Base-by-base conservation (phyloP, 2,888 invertebrate species). In the Heliconius erato region DNA sequence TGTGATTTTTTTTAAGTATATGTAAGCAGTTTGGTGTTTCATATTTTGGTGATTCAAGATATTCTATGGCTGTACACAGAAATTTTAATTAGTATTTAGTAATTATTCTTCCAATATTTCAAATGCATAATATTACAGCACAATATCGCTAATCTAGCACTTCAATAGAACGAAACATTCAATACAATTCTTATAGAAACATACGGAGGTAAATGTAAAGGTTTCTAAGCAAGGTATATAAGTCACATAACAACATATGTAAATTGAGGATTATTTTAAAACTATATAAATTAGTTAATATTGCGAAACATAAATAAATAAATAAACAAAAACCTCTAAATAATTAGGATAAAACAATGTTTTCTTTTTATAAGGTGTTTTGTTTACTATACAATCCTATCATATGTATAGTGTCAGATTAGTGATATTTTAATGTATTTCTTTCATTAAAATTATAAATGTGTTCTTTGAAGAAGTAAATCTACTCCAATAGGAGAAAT, bases 1-100 rank as follows among this genome's bases (percentile, higher is more conserved):
- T 72, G 54, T 81, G 69, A 77, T 81, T n/a, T 12, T 63, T 77
- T 77, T 81, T n/a, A 44, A 63, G 6, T 35, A 40, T 69, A 44
- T 23, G 19, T 54, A 44, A n/a, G n/a, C 11, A 26, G 12, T 72
- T 72, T 26, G 26, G 3, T 26, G n/a, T 16, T 26, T 44, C 23
- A 72, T 26, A 72, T 72, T n/a, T n/a, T 14, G 23, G 26, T n/a
- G n/a, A 26, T 28, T 67, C 16, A 26, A 14, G 6, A 16, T 67
- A 67, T 67, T 28, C 28, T 67, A 67, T 2, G 16, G 16, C 28
- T 2, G 28, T 28, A 67, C 28, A 28, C 16, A 16, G n/a, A 67
- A 67, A 67, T 28, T 16, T 28, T 28, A 28, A 7, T 67, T 67
- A 28, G 7, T 28, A 3, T 16, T 28, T n/a, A n/a, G n/a, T n/a